Percentiles rank a stretch among this genome's conserved stretches.
These are phyloP conservation scores for Aethina tumida DNA, from an alignment of 1,140 invertebrate genomes.

Conservation along the genomic window DNA sequence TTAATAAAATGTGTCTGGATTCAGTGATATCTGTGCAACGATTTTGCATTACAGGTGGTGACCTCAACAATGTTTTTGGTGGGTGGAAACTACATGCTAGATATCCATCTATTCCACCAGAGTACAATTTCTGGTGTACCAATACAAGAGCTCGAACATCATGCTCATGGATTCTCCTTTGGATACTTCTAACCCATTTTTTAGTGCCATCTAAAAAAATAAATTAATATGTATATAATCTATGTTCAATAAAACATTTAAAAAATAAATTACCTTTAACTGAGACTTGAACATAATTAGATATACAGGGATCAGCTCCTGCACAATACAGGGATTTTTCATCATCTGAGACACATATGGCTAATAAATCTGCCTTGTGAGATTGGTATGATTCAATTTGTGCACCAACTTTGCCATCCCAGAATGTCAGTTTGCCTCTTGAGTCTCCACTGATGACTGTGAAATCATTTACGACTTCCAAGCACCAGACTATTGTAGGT, in stretches of 20 bases:
- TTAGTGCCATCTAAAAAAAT: slow-evolving; percentile 37
- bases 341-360: slow-evolving; percentile 60
- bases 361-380: slow-evolving; percentile 70
- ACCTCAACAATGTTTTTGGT: slow-evolving; percentile 55
- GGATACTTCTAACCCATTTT: slow-evolving; percentile 71
- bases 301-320: slow-evolving; percentile 72
- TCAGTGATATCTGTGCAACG: slow-evolving; percentile 48
- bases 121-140: slow-evolving; percentile 56
- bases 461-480: slow-evolving; percentile 69
- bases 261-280: slow-evolving; percentile 37
- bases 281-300: slow-evolving; percentile 53
- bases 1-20: slow-evolving; percentile 53
- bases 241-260: slow-evolving; percentile 4
- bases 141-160: slow-evolving; percentile 67
- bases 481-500: slow-evolving; percentile 77
- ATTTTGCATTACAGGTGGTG: slow-evolving; percentile 57
- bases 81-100: slow-evolving; percentile 54
- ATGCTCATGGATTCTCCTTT: slow-evolving; percentile 70
- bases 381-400: slow-evolving; percentile 64
- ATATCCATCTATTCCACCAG: slow-evolving; percentile 70
- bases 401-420: slow-evolving; percentile 72
- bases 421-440: slow-evolving; percentile 72
- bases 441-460: slow-evolving; percentile 84
- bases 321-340: slow-evolving; percentile 62
- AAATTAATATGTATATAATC: slow-evolving; percentile 1